Conservation (phyloP, 1,140 invertebrate genomes). For the Epicauta chinensis region DNA sequence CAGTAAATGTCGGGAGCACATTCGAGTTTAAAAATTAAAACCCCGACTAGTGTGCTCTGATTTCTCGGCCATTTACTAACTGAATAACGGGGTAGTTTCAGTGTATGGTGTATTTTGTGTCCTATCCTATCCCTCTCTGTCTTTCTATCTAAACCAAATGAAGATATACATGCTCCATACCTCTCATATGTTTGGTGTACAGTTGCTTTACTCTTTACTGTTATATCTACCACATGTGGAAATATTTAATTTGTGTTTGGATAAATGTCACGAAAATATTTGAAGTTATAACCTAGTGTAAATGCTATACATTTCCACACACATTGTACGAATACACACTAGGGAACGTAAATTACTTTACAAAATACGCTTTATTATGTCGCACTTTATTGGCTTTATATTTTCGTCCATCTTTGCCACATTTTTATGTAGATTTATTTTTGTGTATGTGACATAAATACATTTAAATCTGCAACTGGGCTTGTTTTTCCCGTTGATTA, state of each 20-base stretch:
- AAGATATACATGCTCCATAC: conserved; percentile 36
- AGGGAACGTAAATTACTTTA: conserved; percentile 13
- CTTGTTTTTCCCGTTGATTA: too few species aligned
- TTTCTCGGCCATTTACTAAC: conserved; percentile 38
- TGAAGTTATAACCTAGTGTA: conserved; percentile 25
- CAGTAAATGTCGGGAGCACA: conserved; percentile 39
- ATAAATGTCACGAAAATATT: conserved; percentile 34
- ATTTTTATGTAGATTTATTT: not conserved
- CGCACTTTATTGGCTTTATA: conserved; percentile 13
- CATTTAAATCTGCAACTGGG: too few species aligned
- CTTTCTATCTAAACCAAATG: conserved; percentile 23
- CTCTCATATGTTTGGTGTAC: too few species aligned
- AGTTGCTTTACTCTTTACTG: conserved; percentile 7
- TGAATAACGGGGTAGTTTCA: conserved; percentile 37
- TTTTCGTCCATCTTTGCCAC: not conserved
- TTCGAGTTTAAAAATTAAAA: conserved; percentile 39
- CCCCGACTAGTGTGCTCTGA: conserved; percentile 33
- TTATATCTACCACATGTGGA: conserved; percentile 36
- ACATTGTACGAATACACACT: conserved; percentile 1
- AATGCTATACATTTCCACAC: conserved; percentile 17
- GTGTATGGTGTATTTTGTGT: conserved; percentile 3
- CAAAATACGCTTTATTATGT: conserved; percentile 14
- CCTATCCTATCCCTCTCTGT: conserved; percentile 5
- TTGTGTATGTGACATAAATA: conserved; percentile 2
- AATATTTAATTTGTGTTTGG: conserved; percentile 38